Evolutionary conservation across 2,888 invertebrate genomes (phyloP).

Genomic region (Eupithecia dodoneata): DNA sequence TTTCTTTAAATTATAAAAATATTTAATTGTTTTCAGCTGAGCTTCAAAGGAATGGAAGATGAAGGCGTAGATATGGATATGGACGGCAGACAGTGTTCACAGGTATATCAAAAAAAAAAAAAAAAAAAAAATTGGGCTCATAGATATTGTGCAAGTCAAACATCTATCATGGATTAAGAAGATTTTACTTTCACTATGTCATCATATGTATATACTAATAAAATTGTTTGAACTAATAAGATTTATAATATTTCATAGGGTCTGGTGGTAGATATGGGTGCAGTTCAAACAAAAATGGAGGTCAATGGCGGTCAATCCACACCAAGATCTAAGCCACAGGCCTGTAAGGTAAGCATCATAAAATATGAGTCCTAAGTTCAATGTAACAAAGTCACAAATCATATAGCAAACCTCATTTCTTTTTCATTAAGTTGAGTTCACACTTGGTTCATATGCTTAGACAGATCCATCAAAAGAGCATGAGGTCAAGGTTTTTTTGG

Average conservation of each 20-base stretch:
- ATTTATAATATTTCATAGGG: conserved; percentile 56
- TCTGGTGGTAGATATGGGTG: conserved; percentile 79
- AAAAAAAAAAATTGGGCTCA: not conserved
- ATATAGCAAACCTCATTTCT: not conserved
- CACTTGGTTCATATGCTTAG: not conserved
- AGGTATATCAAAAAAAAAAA: conserved; percentile 43
- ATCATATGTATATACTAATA: too few relatives aligned
- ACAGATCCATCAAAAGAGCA: not conserved
- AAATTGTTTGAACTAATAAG: not conserved
- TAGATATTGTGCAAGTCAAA: not conserved
- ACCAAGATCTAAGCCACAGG: conserved; percentile 88
- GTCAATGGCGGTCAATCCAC: conserved; percentile 73
- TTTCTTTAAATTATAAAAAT: not conserved
- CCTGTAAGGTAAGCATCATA: conserved; percentile 84
- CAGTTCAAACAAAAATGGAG: conserved; percentile 81
- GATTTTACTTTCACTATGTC: too few relatives aligned
- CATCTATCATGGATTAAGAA: too few relatives aligned
- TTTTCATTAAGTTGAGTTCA: not conserved
- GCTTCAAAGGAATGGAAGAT: conserved; percentile 82
- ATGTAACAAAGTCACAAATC: not conserved
- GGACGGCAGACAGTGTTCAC: conserved; percentile 79
- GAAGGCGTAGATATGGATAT: conserved; percentile 81
- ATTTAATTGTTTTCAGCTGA: conserved; percentile 62
- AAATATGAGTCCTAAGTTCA: not conserved
- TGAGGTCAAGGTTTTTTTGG: not conserved